Percentiles rank a stretch among this genome's conserved stretches.
Conservation (phyloP, 35 echinoderm and acorn worm genomes). For the Amphiura filiformis region DNA sequence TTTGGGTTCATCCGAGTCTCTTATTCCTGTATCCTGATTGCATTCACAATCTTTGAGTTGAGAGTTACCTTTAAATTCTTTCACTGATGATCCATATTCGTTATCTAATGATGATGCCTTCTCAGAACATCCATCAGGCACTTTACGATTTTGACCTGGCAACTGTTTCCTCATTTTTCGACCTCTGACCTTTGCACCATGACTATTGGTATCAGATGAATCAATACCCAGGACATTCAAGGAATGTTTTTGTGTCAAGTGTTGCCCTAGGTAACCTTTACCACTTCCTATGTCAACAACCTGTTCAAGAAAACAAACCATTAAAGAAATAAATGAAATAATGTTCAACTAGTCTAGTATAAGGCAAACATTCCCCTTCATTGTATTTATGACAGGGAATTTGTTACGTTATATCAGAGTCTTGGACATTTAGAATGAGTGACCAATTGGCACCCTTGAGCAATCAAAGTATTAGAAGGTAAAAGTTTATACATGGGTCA, state of each 20-base stretch:
- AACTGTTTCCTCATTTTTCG: slow-evolving; percentile 54
- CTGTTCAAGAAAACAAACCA: too few species aligned
- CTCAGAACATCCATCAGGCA: too few species aligned
- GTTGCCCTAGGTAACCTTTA: slow-evolving; percentile 92
- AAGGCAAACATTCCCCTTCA: not conserved
- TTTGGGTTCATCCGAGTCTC: too few species aligned
- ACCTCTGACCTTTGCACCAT: slow-evolving; percentile 68
- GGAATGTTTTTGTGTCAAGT: slow-evolving; percentile 63
- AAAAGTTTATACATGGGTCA: too few species aligned
- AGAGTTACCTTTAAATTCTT: too few species aligned
- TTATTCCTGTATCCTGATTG: too few species aligned
- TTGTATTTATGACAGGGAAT: not conserved
- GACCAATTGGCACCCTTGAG: too few species aligned
- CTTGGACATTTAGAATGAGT: not conserved
- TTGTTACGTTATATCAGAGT: not conserved
- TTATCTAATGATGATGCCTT: too few species aligned
- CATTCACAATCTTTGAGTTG: too few species aligned
- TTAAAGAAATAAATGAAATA: slow-evolving; percentile 1
- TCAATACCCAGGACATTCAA: slow-evolving; percentile 78
- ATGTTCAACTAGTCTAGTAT: not conserved
- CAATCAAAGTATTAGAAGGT: too few species aligned
- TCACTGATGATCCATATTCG: too few species aligned
- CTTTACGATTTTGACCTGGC: too few species aligned
- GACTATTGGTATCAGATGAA: slow-evolving; percentile 73
- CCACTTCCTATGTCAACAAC: slow-evolving; percentile 96